A percentile compares a stretch with the other conserved stretches of the same genome.
Conservation (phyloP, 2,797 vertebrate species). For the Rhinella marina region DNA sequence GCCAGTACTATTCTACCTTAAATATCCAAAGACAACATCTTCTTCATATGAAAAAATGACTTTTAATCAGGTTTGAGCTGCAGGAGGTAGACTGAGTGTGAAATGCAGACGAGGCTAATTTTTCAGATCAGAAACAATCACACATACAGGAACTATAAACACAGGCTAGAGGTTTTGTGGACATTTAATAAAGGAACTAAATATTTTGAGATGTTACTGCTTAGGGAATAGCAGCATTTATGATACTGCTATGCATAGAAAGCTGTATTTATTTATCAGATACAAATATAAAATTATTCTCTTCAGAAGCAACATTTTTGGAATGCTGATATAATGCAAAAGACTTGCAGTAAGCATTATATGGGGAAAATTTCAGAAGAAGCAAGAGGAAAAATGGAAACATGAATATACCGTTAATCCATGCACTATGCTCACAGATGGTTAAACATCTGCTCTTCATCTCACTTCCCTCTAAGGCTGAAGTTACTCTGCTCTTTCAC, state of each 20-base stretch:
- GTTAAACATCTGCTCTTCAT: slow-evolving; percentile 27
- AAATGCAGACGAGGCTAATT: slow-evolving; percentile 7
- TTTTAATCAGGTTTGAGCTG: slow-evolving; percentile 17
- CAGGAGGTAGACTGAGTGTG: not conserved
- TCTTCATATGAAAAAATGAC: slow-evolving; percentile 7
- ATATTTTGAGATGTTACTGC: not conserved
- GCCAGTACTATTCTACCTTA: slow-evolving; percentile 16
- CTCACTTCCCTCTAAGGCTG: slow-evolving; percentile 1
- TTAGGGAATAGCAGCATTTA: not conserved
- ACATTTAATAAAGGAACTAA: not conserved
- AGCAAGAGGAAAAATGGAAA: not conserved
- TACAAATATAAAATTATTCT: not conserved
- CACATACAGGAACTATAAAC: not conserved
- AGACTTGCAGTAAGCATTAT: too few species aligned
- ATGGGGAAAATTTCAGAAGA: not conserved
- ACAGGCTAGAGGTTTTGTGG: not conserved
- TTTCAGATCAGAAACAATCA: not conserved
- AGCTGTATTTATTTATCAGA: not conserved
- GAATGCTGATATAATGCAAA: not conserved
- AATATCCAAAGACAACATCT: slow-evolving; percentile 18
- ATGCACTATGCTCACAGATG: slow-evolving; percentile 12
- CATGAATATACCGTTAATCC: not conserved
- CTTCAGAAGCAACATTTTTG: not conserved
- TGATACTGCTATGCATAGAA: not conserved
- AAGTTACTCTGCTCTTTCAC: slow-evolving; percentile 12